Conservation (phyloP, 2,888 invertebrate genomes). For the Tromatobia lineatoria region DNA sequence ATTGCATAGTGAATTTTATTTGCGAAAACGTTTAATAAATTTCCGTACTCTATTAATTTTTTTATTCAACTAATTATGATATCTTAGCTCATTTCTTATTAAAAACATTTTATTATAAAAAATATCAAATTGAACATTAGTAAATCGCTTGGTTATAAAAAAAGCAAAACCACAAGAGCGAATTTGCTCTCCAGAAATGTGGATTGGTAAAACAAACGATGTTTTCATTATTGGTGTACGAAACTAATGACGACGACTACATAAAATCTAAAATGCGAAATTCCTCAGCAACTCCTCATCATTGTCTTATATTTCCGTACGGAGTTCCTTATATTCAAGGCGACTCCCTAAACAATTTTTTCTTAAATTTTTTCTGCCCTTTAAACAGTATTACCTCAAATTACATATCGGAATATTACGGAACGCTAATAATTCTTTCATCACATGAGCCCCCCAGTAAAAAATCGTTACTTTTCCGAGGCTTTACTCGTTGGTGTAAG, state of each 20-base stretch:
- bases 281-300: not conserved
- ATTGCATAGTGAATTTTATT: too few species aligned
- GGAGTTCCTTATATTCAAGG: not conserved
- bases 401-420: not conserved
- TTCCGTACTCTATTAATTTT: not conserved
- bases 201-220: not conserved
- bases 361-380: not conserved
- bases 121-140: too few species aligned
- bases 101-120: too few species aligned
- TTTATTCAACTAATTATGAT: too few species aligned
- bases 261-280: not conserved
- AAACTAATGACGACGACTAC: not conserved
- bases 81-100: too few species aligned
- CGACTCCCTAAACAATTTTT: not conserved
- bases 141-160: too few species aligned
- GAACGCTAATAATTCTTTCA: slow-evolving; percentile 53
- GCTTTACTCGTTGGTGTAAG: slow-evolving; percentile 40
- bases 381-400: not conserved
- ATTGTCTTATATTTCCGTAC: not conserved
- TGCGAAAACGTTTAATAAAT: not conserved
- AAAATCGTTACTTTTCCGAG: slow-evolving; percentile 26
- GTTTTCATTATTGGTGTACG: not conserved
- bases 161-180: too few species aligned
- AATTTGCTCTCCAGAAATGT: too few species aligned
- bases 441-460: slow-evolving; percentile 11